Conservation (phyloP, 2,113 vertebrate genomes). For the Tetrao urogallus region DNA sequence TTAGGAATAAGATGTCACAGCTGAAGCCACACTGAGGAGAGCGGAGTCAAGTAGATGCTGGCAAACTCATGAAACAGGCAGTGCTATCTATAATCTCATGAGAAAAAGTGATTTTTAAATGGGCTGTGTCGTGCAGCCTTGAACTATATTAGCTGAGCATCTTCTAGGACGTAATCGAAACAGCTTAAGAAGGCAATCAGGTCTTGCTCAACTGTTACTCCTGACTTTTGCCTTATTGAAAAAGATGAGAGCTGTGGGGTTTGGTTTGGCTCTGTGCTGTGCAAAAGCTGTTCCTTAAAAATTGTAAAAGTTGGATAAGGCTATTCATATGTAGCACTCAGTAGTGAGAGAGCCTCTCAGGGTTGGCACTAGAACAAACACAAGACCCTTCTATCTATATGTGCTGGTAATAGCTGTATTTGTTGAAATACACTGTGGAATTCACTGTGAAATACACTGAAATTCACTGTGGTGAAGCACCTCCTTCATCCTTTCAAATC, state of each 20-base stretch:
- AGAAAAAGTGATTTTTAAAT: not conserved
- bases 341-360: not conserved
- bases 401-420: not conserved
- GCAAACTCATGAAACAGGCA: not conserved
- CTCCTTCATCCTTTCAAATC: not conserved
- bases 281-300: not conserved
- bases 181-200: not conserved
- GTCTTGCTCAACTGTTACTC: not conserved
- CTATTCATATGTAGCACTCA: not conserved
- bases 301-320: not conserved
- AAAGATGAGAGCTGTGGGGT: not conserved
- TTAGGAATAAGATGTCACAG: not conserved
- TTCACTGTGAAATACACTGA: too few species aligned
- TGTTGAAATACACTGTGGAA: not conserved
- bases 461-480: not conserved
- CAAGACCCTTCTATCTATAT: not conserved
- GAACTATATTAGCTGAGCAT: not conserved
- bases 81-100: not conserved
- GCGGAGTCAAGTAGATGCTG: not conserved
- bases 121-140: not conserved
- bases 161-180: not conserved
- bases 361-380: slow-evolving; percentile 8
- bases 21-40: not conserved
- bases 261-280: not conserved
- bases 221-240: not conserved